Base-by-base conservation (phyloP, 2,113 vertebrate genomes). In the Sorex araneus region DNA sequence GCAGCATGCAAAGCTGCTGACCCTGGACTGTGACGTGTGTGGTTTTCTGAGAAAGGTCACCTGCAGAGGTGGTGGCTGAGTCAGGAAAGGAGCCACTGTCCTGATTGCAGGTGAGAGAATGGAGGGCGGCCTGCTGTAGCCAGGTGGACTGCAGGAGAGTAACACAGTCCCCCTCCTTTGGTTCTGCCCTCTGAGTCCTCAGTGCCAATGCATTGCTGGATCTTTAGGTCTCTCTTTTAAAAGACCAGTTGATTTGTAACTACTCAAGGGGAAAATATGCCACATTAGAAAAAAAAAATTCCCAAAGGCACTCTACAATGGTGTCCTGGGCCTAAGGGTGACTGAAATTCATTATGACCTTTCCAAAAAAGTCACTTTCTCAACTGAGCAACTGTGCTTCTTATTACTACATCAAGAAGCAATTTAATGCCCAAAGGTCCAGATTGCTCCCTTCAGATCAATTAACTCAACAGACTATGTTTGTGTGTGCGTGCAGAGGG, bases 331-430 rank as follows among this genome's bases (percentile, higher is more conserved):
- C 71, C 18, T 74, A 28, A 45, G 30, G 25, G 73, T 73, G 43
- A 76, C 63, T n/a, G 69, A 87, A 79, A 27, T 23, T 67, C 80
- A 16, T 13, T 8, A 57, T 74, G 86, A 60, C 70, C 79, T 90
- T 96, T 70, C 27, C 8, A 74, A 18, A 75, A 85, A 67, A 12
- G n/a, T 90, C 75, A 28, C 86, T 78, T 92, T 63, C 13, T 19
- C 76, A n/a, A 23, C 6, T 12, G 47, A 87, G 3, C 54, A 70
- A 57, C 25, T n/a, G 3, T 74, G 40, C 11, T 71, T 63, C 66
- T 87, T 75, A 64, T 6, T n/a, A n/a, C 70, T 77, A 43, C 40
- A 64, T 60, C 47, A 69, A 71, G 75, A 88, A 69, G 74, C 90
- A 74, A 28, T 50, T 47, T 80, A 75, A 76, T 66, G 75, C 85